Evolutionary conservation across 2,888 invertebrate species (phyloP), one percentile per base, ranked within the genome.

Genomic region (Philereme vetulata): DNA sequence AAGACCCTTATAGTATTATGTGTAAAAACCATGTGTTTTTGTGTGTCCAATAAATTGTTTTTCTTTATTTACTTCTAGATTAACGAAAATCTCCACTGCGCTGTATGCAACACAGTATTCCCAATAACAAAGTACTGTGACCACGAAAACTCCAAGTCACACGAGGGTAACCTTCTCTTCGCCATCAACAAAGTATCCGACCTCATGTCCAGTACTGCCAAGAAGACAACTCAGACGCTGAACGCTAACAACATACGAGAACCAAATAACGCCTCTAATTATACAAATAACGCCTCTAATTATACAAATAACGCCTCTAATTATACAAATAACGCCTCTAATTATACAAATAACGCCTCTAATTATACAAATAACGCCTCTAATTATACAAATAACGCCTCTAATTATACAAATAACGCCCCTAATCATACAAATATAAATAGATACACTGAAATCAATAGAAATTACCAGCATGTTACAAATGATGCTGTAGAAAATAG

Each of bases 61-160:
- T 43, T 35, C 10, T 48, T n/a, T 36, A 48, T 21, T 8, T 11
- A 11, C 5, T 64, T 65, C 9, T 71, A 84, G 82, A 74, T 77
- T 35, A 50, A 67, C 0, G 44, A 65, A 4, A 56, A 47, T 5
- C 72, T 75, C 7, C 81, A 84, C 47, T 82, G 82, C 45, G 80
- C 65, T 0, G 76, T 82, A 0, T 84, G 68, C 57, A 68, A 65
- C 38, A 43, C 33, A 0, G 32, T 63, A 4, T 63, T 58, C 40
- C 59, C 60, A 4, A 42, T 63, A 4, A 57, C 6, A 0, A 47
- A 53, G 5, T 65, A 52, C 44, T 33, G 10, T 0, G 40, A 42
- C 0, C 68, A 68, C 8, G 66, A 66, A n/a, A 65, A 57, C 11
- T 58, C 45, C 3, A 66, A 63, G 48, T 9, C 46, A 0, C 68